Evolutionary conservation across 2,113 vertebrate genomes (phyloP).

Genomic region (Puma concolor): DNA sequence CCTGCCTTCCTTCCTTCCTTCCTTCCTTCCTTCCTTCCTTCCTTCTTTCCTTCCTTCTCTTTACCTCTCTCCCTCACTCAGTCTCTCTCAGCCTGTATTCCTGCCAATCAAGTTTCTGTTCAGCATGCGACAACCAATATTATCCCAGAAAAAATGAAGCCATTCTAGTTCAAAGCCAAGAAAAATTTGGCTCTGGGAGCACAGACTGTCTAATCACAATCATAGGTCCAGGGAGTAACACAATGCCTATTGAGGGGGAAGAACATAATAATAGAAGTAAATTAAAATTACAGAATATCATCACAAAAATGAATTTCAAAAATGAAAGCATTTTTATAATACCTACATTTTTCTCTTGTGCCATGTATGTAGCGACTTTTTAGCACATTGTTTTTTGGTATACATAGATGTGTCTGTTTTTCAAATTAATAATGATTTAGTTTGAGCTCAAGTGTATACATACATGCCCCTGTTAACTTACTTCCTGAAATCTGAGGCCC

Average conservation of each 20-base stretch:
- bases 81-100: not conserved
- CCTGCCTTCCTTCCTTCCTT: not conserved
- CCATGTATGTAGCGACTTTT: not conserved
- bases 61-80: not conserved
- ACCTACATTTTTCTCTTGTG: not conserved
- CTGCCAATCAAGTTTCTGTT: not conserved
- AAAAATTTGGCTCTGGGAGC: not conserved
- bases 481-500: not conserved
- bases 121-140: not conserved
- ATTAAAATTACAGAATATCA: not conserved
- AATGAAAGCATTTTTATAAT: not conserved
- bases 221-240: not conserved
- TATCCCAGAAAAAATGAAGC: not conserved
- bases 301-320: not conserved
- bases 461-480: accelerated
- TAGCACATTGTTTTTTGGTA: not conserved
- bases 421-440: not conserved
- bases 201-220: not conserved
- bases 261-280: not conserved
- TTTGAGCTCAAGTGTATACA: not conserved
- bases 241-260: not conserved
- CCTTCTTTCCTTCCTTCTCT: accelerated
- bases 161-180: conserved; percentile 9
- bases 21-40: accelerated
- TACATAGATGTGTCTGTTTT: not conserved